These are phyloP conservation scores for Amblyraja radiata DNA, from an alignment of 2,797 vertebrate genomes.

Conservation along the genomic window DNA sequence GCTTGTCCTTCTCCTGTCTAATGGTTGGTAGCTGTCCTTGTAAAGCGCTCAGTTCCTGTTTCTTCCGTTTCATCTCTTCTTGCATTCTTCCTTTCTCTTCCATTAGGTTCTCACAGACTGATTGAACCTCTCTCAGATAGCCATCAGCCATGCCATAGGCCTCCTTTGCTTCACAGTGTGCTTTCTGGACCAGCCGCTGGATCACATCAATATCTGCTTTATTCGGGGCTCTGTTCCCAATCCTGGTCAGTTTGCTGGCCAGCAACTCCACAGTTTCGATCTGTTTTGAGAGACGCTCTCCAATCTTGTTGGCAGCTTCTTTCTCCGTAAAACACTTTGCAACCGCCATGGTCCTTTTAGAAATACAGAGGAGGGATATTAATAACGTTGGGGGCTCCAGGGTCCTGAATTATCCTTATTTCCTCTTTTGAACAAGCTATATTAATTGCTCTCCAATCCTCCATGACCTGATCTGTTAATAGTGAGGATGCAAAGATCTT, in stretches of 20 bases:
- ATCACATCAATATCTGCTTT: background rate
- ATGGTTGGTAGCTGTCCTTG: background rate
- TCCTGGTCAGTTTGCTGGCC: background rate
- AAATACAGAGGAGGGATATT: background rate
- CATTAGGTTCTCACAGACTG: background rate
- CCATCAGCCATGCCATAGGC: background rate
- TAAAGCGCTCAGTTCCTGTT: background rate
- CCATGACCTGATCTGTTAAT: too few species aligned
- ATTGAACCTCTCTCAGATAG: background rate
- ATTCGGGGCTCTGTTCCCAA: background rate
- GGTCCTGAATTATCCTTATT: too few species aligned
- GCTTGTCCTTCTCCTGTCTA: background rate
- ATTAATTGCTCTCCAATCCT: too few species aligned
- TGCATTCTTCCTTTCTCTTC: background rate
- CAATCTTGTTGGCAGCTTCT: background rate
- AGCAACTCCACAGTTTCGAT: background rate
- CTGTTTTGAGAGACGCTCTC: background rate
- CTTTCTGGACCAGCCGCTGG: background rate
- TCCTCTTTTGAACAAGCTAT: too few species aligned
- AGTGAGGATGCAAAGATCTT: too few species aligned
- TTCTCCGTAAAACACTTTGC: background rate
- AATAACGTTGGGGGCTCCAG: too few species aligned
- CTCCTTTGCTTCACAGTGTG: background rate
- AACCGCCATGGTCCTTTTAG: background rate
- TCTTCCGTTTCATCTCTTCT: background rate